Evolutionary conservation across 2,113 vertebrate species (phyloP).

Genomic region (Spizaetus ornatus): DNA sequence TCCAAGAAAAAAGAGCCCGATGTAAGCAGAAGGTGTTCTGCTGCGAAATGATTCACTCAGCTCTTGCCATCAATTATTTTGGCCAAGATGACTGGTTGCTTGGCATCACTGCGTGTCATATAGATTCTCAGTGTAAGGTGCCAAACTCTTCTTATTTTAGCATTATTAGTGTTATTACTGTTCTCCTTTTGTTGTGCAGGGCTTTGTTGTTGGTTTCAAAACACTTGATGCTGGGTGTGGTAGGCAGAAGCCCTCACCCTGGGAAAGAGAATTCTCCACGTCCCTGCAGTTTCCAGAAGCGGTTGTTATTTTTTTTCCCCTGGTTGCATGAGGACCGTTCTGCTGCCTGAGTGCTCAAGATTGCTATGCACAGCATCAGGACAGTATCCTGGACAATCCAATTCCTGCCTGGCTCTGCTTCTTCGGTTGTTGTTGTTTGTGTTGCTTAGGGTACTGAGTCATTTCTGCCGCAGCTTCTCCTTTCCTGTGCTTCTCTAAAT

Average conservation of each 20-base stretch:
- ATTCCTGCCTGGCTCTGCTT: slow-evolving; percentile 10
- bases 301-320: not conserved
- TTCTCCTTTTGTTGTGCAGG: not conserved
- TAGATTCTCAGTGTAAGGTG: not conserved
- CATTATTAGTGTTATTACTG: not conserved
- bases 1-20: not conserved
- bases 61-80: not conserved
- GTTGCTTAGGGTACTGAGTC: slow-evolving; percentile 63
- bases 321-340: not conserved
- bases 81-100: not conserved
- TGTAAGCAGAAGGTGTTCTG: not conserved
- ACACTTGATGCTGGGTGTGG: slow-evolving; percentile 62
- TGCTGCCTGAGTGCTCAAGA: not conserved
- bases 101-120: not conserved
- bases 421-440: slow-evolving; percentile 55
- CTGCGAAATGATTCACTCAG: not conserved
- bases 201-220: slow-evolving; percentile 66
- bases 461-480: not conserved
- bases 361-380: not conserved
- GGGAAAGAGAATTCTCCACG: not conserved
- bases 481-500: not conserved
- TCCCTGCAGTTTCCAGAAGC: slow-evolving; percentile 6
- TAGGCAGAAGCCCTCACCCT: slow-evolving; percentile 35
- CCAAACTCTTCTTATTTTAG: slow-evolving; percentile 29
- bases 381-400: slow-evolving; percentile 14